Conservation (phyloP, 2,113 vertebrate genomes). For the Scopus umbretta region DNA sequence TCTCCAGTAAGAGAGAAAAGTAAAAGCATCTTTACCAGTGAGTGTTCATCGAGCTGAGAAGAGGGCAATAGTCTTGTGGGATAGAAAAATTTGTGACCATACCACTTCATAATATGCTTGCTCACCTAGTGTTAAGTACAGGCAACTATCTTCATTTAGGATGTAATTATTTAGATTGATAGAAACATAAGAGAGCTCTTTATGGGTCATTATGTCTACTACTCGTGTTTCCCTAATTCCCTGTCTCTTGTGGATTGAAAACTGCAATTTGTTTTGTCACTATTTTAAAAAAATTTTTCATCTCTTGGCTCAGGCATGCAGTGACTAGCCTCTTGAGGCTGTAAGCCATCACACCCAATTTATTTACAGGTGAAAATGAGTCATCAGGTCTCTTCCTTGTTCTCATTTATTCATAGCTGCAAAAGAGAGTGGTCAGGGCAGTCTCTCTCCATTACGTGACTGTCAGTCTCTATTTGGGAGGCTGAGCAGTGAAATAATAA, state of each 20-base stretch:
- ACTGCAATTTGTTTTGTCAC: background rate
- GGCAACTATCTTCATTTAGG: background rate
- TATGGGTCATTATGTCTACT: background rate
- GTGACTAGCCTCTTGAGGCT: background rate
- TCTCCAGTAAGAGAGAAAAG: background rate
- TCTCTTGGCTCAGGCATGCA: background rate
- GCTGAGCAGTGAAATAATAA: slow-evolving; percentile 5
- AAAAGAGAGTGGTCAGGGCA: background rate
- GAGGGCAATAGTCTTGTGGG: background rate
- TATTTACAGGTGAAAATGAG: slow-evolving; percentile 40
- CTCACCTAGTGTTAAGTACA: background rate
- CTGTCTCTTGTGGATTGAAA: background rate
- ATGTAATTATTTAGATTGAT: background rate
- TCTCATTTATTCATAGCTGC: slow-evolving; percentile 1
- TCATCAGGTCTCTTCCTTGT: background rate
- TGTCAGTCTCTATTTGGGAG: slow-evolving; percentile 6
- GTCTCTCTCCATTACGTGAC: background rate
- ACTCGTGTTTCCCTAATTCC: background rate
- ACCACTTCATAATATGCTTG: background rate
- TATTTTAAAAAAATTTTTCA: background rate
- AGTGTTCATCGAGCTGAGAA: background rate
- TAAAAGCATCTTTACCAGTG: background rate
- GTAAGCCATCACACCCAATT: background rate
- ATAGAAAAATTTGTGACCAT: background rate
- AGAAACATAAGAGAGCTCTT: background rate